Evolutionary conservation across 2,113 vertebrate species (phyloP), one percentile per base, ranked within the genome.

Genomic region (Nothobranchius kuhntae): DNA sequence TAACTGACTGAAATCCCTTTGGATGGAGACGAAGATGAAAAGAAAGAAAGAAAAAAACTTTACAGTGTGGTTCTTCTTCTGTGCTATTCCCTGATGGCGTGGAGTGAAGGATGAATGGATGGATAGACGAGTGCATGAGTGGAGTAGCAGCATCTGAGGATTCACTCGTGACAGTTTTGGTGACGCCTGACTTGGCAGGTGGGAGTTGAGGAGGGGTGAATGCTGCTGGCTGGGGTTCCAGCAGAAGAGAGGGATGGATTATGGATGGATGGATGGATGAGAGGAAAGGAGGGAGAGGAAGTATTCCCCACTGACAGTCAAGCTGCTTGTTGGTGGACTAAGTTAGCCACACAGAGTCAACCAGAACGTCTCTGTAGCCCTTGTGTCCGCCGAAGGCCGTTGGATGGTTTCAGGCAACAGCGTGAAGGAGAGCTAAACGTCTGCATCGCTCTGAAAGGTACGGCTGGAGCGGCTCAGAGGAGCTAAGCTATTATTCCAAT

Each of bases 131-230:
- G 59, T 0, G 52, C 21, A 78, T 70, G 78, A 81, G 68, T 77
- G 73, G 74, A 72, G 44, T 62, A 69, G 75, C 30, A 48, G 69
- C 36, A 8, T 86, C 63, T 81, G 71, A 83, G 80, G 60, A 66
- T 84, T 85, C 87, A 67, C 82, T 81, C 79, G 76, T 60, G 87
- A 80, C 76, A 85, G 80, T 71, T 67, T 44, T 65, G 80, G 83
- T 81, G 61, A 51, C 24, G 73, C 71, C 46, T 26, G 46, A 83
- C 80, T 75, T 81, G 77, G 65, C 11, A 14, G 48, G 89, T 82
- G 85, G 86, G 88, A 85, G 90, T 65, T 35, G 46, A 9, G 65
- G 26, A 14, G 45, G 9, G 30, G 30, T 30, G 30, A 50, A 53
- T 38, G 59, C 11, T 46, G 66, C 65, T 30, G 73, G 61, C 62